Percentiles rank a stretch among this genome's conserved stretches.
These are phyloP conservation scores for Corythoichthys haematopterus DNA, from an alignment of 2,113 vertebrate genomes.

Conservation along the genomic window DNA sequence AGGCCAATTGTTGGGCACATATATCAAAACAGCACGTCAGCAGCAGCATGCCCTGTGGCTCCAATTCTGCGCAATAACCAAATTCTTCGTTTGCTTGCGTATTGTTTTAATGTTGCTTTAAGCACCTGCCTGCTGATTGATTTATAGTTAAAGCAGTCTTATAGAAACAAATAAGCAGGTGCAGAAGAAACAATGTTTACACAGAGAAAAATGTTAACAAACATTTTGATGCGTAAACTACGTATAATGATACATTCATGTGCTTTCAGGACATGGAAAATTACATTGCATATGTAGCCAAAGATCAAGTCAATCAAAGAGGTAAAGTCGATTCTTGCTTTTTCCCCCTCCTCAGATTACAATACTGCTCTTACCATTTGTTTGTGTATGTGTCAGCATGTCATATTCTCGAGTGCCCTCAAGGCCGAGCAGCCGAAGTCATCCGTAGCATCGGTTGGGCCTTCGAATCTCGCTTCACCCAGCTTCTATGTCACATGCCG, in stretches of 20 bases:
- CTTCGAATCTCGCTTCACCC: conserved; percentile 87
- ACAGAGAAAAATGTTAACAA: not conserved
- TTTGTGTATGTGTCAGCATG: conserved; percentile 72
- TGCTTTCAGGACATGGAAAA: conserved; percentile 82
- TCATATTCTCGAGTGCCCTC: conserved; percentile 86
- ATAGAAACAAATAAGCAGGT: not conserved
- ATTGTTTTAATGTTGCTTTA: not conserved
- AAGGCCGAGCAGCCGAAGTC: conserved; percentile 78
- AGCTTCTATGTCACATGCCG: conserved; percentile 80
- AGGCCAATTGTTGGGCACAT: not conserved
- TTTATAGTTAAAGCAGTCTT: not conserved
- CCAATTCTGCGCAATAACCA: conserved; percentile 10
- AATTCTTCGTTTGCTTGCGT: not conserved
- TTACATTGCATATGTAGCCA: conserved; percentile 91
- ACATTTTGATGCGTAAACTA: too few relatives aligned
- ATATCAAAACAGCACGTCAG: conserved; percentile 31
- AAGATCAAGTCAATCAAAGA: conserved; percentile 87
- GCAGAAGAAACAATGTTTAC: not conserved
- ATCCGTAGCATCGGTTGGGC: conserved; percentile 88
- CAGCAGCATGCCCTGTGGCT: conserved; percentile 18
- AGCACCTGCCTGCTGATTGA: not conserved
- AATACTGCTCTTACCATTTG: not conserved
- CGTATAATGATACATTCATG: not conserved
- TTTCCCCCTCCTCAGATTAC: not conserved
- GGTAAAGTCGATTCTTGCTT: conserved; percentile 62